Evolutionary conservation across 2,113 vertebrate species (phyloP).

Genomic region (Felis catus): F.catus_Fca126_mat1.0 CM031425.1:52721501-52722000

Average conservation of each 20-base stretch:
- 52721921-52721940: neutral
- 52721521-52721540: neutral
- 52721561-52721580: neutral
- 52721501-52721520: neutral
- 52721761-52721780: conserved; percentile 56
- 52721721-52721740: conserved; percentile 54
- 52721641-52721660: neutral
- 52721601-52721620: neutral
- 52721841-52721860: neutral
- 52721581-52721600: neutral
- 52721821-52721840: conserved; percentile 60
- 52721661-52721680: neutral
- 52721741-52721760: conserved; percentile 60
- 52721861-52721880: conserved; percentile 51
- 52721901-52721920: conserved; percentile 52
- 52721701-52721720: conserved; percentile 53
- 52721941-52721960: neutral
- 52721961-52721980: neutral
- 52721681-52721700: neutral
- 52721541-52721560: neutral
- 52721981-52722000: neutral
- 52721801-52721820: conserved; percentile 51
- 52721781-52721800: conserved; percentile 68
- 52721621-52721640: neutral
- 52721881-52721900: conserved; percentile 18